Percentiles rank a stretch among this genome's conserved stretches.
phyloP scores from a whole-genome alignment of 1,140 invertebrate genomes.

The Penaeus vannamei region DNA sequence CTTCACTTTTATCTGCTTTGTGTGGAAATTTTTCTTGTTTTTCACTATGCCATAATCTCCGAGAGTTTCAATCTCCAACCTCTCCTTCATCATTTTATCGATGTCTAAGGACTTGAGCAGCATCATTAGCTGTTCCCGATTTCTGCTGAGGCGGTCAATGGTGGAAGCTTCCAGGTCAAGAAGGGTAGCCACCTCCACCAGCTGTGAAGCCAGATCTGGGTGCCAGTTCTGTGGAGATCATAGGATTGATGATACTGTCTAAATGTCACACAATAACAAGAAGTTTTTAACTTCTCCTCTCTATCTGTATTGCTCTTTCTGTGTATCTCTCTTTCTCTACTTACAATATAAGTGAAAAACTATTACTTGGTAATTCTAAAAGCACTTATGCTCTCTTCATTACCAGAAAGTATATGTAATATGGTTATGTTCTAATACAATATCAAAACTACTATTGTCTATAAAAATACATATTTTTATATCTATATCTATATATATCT shows the following conservation, averaged over 20 bases:
- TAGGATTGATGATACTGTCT: background rate
- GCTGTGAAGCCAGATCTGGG: slow-evolving; percentile 77
- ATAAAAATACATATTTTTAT: too few relatives aligned
- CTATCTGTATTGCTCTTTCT: slow-evolving; percentile 41
- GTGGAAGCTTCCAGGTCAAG: slow-evolving; percentile 85
- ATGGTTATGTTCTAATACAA: too few relatives aligned
- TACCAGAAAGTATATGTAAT: too few relatives aligned
- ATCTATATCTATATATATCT: too few relatives aligned
- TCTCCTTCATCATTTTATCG: slow-evolving; percentile 85
- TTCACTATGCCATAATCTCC: slow-evolving; percentile 93
- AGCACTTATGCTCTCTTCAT: too few relatives aligned
- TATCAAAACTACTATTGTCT: too few relatives aligned
- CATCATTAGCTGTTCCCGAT: slow-evolving; percentile 74
- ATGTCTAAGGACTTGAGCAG: slow-evolving; percentile 78
- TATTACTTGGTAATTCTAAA: too few relatives aligned
- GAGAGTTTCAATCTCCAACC: slow-evolving; percentile 93
- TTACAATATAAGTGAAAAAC: background rate
- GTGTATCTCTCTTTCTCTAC: slow-evolving; percentile 2
- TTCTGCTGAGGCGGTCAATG: slow-evolving; percentile 81
- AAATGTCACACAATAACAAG: background rate
- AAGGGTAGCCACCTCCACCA: slow-evolving; percentile 82
- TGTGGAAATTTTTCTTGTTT: slow-evolving; percentile 89
- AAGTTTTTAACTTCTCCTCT: background rate
- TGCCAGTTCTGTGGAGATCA: slow-evolving; percentile 47
- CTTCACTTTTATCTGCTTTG: slow-evolving; percentile 98